Percentiles rank a stretch among this genome's conserved stretches.
Conservation (phyloP, 35 echinoderm and acorn worm species). For the Antedon bifida region DNA sequence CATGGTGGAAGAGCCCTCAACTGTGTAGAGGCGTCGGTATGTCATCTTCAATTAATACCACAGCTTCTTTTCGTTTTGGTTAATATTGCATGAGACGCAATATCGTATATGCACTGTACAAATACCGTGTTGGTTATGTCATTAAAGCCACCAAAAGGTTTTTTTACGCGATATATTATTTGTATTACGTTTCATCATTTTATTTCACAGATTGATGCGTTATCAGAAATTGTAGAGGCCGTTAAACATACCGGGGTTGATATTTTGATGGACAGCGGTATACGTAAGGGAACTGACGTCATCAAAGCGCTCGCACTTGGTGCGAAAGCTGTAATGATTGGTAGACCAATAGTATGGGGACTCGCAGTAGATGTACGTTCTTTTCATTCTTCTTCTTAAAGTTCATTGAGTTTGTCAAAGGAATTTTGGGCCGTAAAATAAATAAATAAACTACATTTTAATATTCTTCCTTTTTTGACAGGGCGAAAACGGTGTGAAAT, state of each 20-base stretch:
- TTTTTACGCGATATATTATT: no score
- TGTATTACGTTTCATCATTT: no score
- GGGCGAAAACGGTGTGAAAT: neutral
- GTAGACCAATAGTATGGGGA: neutral
- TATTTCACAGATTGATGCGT: neutral
- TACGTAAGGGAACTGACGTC: neutral
- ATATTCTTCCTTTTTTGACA: neutral
- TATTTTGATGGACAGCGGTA: neutral
- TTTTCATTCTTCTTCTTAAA: neutral
- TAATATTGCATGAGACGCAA: no score
- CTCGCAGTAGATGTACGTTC: neutral
- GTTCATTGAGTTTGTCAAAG: no score
- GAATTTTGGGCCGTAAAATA: no score
- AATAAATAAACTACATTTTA: no score
- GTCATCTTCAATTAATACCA: neutral
- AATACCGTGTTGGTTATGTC: no score
- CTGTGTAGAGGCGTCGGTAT: slow-evolving; percentile 45
- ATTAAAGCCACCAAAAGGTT: no score
- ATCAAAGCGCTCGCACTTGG: neutral
- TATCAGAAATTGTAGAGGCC: neutral
- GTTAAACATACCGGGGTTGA: neutral
- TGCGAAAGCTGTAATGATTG: neutral
- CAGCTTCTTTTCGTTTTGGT: no score
- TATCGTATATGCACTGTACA: no score
- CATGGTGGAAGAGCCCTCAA: slow-evolving; percentile 72